A percentile compares a stretch with the other conserved stretches of the same genome.
Evolutionary conservation across 2,113 vertebrate genomes (phyloP).

Genomic region (Tonatia bakeri): DNA sequence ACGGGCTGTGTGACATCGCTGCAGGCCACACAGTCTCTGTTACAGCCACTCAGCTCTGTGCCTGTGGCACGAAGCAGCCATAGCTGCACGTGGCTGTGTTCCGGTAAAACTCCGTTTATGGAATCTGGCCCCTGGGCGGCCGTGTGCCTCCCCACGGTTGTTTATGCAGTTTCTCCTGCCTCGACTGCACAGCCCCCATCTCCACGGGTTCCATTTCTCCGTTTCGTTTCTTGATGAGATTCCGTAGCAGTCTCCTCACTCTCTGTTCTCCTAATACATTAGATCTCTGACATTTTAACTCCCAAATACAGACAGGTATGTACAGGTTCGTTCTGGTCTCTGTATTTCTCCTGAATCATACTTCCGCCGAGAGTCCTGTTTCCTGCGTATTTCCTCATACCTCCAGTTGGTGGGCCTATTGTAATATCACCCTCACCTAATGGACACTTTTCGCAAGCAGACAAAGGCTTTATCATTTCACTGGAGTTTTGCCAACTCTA

Average conservation of each 20-base stretch:
- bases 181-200: rapidly evolving
- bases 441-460: background rate
- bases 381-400: background rate
- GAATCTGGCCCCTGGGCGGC: background rate
- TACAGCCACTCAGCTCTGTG: background rate
- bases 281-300: background rate
- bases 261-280: background rate
- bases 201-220: background rate
- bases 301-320: background rate
- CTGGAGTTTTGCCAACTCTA: background rate
- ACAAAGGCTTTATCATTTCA: background rate
- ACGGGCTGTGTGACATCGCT: no score
- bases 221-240: background rate
- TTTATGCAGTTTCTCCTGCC: background rate
- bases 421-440: background rate
- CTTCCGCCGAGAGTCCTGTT: background rate
- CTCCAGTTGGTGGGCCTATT: background rate
- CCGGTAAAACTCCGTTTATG: background rate
- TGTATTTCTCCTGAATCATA: background rate
- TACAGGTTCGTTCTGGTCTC: background rate
- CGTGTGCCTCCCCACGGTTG: background rate
- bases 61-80: background rate
- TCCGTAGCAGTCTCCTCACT: background rate
- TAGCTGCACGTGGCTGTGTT: background rate
- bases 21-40: background rate